Percentiles rank a stretch among this genome's conserved stretches.
Evolutionary conservation across 2,797 vertebrate species (phyloP).

Genomic region (Micromesistius poutassou): DNA sequence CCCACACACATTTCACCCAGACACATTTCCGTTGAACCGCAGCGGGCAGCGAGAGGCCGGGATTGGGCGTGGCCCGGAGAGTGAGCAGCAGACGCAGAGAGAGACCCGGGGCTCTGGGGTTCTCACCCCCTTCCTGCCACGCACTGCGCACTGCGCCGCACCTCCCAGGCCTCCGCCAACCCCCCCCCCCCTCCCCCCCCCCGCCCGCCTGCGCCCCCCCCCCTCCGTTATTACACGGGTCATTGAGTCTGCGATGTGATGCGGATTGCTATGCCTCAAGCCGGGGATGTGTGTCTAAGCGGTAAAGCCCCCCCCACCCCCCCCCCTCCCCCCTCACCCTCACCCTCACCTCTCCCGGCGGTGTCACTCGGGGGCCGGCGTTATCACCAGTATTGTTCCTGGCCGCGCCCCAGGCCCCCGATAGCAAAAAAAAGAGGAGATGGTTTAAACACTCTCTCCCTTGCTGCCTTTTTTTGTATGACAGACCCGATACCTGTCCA

Average conservation of each 20-base stretch:
- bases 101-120: background rate
- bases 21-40: too few relatives aligned
- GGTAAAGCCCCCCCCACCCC: constrained; percentile 43
- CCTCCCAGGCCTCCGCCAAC: constrained; percentile 14
- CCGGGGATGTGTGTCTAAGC: constrained; percentile 50
- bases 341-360: constrained; percentile 11
- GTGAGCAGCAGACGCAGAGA: constrained; percentile 3
- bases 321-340: constrained; percentile 18
- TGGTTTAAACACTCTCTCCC: background rate
- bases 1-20: too few relatives aligned
- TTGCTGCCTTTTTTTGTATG: background rate
- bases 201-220: constrained; percentile 34
- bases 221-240: constrained; percentile 50
- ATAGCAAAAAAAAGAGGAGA: background rate
- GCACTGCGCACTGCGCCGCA: background rate
- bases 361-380: background rate
- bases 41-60: background rate
- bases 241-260: constrained; percentile 48
- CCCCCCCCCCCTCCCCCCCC: constrained; percentile 45
- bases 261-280: constrained; percentile 52
- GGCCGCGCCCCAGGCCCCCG: background rate
- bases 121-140: constrained; percentile 1
- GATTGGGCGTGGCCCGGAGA: constrained; percentile 11
- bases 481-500: background rate
- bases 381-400: background rate